A percentile compares a stretch with the other conserved stretches of the same genome.
Evolutionary conservation across 2,797 vertebrate genomes (phyloP).

Genomic region (Synanceia verrucosa): DNA sequence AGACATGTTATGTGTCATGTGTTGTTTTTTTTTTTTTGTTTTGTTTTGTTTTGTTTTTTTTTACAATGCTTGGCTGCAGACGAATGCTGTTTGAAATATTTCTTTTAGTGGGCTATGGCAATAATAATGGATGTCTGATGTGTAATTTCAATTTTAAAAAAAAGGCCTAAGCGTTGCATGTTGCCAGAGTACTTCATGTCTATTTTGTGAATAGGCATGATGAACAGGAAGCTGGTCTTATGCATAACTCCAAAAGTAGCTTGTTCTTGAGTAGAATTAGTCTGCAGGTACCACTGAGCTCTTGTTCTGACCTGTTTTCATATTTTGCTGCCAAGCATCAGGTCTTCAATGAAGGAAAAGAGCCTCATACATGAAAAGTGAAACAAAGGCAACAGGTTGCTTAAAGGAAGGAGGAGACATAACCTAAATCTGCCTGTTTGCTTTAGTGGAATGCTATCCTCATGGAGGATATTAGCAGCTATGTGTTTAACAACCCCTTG

Average conservation of each 20-base stretch:
- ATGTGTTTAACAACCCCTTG: constrained; percentile 27
- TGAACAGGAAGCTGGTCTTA: not conserved
- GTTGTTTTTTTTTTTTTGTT: too few relatives aligned
- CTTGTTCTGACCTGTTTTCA: not conserved
- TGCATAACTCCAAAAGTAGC: not conserved
- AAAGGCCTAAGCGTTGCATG: not conserved
- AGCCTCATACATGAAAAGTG: not conserved
- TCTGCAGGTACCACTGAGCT: not conserved
- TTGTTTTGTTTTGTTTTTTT: too few relatives aligned
- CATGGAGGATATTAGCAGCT: constrained; percentile 1
- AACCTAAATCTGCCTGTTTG: constrained; percentile 10
- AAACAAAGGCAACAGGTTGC: not conserved
- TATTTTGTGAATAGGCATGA: not conserved
- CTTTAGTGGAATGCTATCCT: not conserved
- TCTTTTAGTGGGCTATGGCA: constrained; percentile 1
- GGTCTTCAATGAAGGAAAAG: not conserved
- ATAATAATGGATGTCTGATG: constrained; percentile 18
- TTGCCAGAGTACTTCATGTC: not conserved
- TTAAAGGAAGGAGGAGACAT: not conserved
- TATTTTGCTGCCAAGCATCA: not conserved
- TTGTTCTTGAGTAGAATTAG: not conserved
- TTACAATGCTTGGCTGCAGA: not conserved
- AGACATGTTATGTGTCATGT: too few relatives aligned
- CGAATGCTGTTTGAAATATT: constrained; percentile 1
- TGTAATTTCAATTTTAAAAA: constrained; percentile 18